Evolutionary conservation across 2,797 vertebrate genomes (phyloP), one percentile per base, ranked within the genome.

Genomic region (Erethizon dorsatum): DNA sequence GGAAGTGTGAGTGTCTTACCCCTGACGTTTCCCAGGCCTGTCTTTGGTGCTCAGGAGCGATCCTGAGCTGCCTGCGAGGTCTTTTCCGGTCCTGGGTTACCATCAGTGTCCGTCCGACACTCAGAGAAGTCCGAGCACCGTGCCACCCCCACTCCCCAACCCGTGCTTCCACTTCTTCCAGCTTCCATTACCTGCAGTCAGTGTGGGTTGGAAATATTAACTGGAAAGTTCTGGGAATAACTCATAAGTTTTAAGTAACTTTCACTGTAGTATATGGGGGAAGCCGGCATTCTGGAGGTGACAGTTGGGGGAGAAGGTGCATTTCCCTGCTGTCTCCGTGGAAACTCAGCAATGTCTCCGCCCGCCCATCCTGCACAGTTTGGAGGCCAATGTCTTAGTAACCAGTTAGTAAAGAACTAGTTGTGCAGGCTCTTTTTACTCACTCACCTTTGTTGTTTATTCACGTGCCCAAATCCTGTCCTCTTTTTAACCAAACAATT

Each of bases 361-460:
- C 26, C 80, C 77, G 88, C 47, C 57, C 22, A 2, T 67, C 82
- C 37, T 91, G 65, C 33, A 73, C 82, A 80, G 41, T 33, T 69
- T 89, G 61, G 86, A 88, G 57, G 22, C 52, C 41, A 26, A 17
- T 13, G 57, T 78, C 79, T 71, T 93, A 33, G 59, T 88, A n/a
- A 69, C 67, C 50, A 15, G 50, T 90, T 73, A 61, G 45, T 56
- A 50, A 90, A 95, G 56, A 57, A 92, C 61, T 37, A 50, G 56
- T 54, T 75, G 2, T 57, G 37, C 69, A 20, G 79, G 59, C 3
- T 45, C 13, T 92, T 84, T 84, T 83, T 31, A 57, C 41, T 77
- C 75, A 41, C 59, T 78, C 45, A 17, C 2, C 5, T 83, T 75
- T 69, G 56, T 54, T 59, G 22, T 84, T 94, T 50, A 61, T 47